Evolutionary conservation across 2,113 vertebrate genomes (phyloP).

Genomic region (Callorhinus ursinus): DNA sequence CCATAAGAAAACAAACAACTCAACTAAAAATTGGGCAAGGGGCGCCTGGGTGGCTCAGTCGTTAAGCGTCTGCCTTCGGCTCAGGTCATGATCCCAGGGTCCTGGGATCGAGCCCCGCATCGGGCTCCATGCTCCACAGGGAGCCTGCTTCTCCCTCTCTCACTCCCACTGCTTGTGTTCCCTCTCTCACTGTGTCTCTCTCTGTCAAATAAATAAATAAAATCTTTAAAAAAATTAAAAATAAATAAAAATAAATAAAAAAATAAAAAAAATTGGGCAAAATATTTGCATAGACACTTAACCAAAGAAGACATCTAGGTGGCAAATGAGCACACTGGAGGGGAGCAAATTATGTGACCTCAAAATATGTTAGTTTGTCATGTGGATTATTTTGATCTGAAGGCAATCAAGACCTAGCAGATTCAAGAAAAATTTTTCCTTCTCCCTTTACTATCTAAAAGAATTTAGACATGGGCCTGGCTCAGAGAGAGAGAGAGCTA

Average conservation of each 20-base stretch:
- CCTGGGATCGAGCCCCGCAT: no score
- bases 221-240: no score
- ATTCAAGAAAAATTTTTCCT: neutral
- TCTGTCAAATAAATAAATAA: no score
- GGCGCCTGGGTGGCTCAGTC: no score
- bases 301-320: neutral
- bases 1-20: neutral
- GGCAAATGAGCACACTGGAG: neutral
- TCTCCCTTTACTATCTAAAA: neutral
- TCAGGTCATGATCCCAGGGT: no score
- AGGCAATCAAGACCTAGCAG: neutral
- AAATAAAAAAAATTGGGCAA: neutral
- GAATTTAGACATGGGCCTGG: neutral
- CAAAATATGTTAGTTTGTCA: neutral
- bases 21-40: neutral
- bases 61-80: no score
- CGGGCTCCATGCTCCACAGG: no score
- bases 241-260: no score
- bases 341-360: neutral
- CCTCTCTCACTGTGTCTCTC: no score
- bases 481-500: neutral
- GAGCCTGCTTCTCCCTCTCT: no score
- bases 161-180: no score
- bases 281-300: neutral
- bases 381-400: neutral